Base-by-base conservation (phyloP, 2,888 invertebrate species). In the Scaptomyza tumidula region DNA sequence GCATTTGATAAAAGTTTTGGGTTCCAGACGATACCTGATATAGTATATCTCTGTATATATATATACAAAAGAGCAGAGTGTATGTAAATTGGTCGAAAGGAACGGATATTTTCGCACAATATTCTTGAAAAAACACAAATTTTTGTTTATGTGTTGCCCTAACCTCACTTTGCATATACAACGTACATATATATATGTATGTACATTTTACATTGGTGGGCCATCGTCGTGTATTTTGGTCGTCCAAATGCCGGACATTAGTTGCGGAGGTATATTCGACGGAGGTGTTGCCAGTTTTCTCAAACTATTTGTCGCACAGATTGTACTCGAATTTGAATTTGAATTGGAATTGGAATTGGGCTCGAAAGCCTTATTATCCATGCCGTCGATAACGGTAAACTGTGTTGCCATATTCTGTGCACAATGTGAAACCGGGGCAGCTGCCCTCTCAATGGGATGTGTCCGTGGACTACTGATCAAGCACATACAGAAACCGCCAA, bases 201-300 rank as follows among this genome's bases (percentile, higher is more conserved):
- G 6, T 43, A 39, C 16, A 44, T 41, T 13, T 83, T 57, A 85
- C 73, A 83, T 71, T 67, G 74, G 75, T 71, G 69, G 60, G 43
- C 65, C 78, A 24, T 91, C 91, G 63, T 91, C 91, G 66, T 89
- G 87, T 60, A 80, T 80, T 71, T 91, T 92, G 53, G 90, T 91
- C 64, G 92, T 92, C 92, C 92, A 92, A 83, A 92, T 89, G 74
- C 91, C 92, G 64, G 91, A 87, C 90, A 89, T 88, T 50, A 92
- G 72, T 85, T 91, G 91, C 63, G 91, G 91, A 87, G 92, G 92
- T 90, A 92, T 90, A 90, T 92, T 92, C 14, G 90, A 88, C 86
- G 89, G 88, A 39, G 90, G 87, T 61, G 79, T 75, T 71, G 85
- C 80, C 64, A 90, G 66, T 84, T 90, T 90, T 35, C 49, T 56